phyloP scores from a whole-genome alignment of 2,888 invertebrate genomes.

The Drosophila austrosaltans region DNA sequence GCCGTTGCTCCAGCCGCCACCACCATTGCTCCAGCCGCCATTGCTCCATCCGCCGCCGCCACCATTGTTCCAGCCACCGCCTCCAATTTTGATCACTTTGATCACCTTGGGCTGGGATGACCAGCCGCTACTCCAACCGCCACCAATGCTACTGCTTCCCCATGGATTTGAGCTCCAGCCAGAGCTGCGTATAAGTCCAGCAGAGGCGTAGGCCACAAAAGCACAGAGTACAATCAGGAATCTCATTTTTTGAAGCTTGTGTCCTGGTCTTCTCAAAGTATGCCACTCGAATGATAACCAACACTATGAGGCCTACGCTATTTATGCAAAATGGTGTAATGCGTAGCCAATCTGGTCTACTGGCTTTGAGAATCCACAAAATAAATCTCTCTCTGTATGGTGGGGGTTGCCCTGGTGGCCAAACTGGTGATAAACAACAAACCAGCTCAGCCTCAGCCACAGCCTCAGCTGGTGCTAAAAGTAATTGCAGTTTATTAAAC shows the following conservation, averaged over 20 bases:
- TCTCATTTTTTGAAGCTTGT: slow-evolving; percentile 60
- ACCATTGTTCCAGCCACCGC: slow-evolving; percentile 39
- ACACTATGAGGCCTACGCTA: slow-evolving; percentile 51
- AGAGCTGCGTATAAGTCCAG: slow-evolving; percentile 51
- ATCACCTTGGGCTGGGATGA: slow-evolving; percentile 59
- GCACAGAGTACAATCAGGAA: slow-evolving; percentile 69
- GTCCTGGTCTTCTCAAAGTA: slow-evolving; percentile 42
- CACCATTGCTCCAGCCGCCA: slow-evolving; percentile 35
- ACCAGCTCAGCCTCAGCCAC: slow-evolving; percentile 37
- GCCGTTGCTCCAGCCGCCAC: slow-evolving; percentile 46
- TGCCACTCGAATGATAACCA: slow-evolving; percentile 68
- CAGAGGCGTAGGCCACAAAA: slow-evolving; percentile 67
- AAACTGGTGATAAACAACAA: slow-evolving; percentile 43
- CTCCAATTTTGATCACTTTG: slow-evolving; percentile 54
- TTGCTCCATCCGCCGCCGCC: slow-evolving; percentile 45
- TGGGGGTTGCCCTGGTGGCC: slow-evolving; percentile 45
- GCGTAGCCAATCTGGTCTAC: slow-evolving; percentile 26
- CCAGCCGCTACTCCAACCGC: slow-evolving; percentile 49
- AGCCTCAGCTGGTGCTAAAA: slow-evolving; percentile 42
- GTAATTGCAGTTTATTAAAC: slow-evolving; percentile 77
- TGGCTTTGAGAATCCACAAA: slow-evolving; percentile 69
- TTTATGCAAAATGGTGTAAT: slow-evolving; percentile 50
- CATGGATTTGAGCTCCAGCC: slow-evolving; percentile 62
- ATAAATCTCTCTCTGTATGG: slow-evolving; percentile 57
- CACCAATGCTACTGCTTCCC: slow-evolving; percentile 40